These are phyloP conservation scores for Orbicella faveolata DNA, from an alignment of 64 coral and sea anemone genomes.

Conservation along the genomic window DNA sequence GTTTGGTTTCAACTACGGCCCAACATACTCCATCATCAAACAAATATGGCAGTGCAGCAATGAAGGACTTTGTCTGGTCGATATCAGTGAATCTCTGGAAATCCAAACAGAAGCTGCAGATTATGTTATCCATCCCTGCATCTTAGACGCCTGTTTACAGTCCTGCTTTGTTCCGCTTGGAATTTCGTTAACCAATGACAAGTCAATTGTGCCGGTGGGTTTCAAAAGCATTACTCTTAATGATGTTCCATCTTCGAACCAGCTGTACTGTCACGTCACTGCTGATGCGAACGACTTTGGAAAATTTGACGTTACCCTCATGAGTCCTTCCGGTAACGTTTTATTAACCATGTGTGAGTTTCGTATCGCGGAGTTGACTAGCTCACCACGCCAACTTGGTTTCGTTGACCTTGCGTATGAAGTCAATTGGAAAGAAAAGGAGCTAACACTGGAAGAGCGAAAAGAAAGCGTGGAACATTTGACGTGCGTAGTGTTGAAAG, in stretches of 20 bases:
- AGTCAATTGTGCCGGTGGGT: constrained; percentile 40
- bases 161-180: constrained; percentile 38
- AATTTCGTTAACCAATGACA: neutral
- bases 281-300: neutral
- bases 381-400: neutral
- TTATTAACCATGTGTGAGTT: constrained; percentile 35
- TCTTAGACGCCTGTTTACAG: constrained; percentile 74
- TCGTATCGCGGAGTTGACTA: constrained; percentile 23
- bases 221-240: constrained; percentile 23
- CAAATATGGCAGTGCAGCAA: constrained; percentile 16
- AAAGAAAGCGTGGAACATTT: neutral
- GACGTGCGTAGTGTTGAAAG: constrained; percentile 34
- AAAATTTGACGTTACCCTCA: constrained; percentile 27
- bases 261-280: constrained; percentile 29
- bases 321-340: constrained; percentile 30
- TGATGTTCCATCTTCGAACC: neutral
- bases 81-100: neutral
- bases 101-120: neutral
- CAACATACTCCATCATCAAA: constrained; percentile 39
- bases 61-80: constrained; percentile 32
- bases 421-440: constrained; percentile 30
- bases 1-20: constrained; percentile 62
- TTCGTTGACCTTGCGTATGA: constrained; percentile 40
- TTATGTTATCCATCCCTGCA: constrained; percentile 59
- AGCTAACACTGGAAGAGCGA: neutral